Evolutionary conservation across 2,888 invertebrate genomes (phyloP), one percentile per base, ranked within the genome.

Genomic region (Andrena bucephala): DNA sequence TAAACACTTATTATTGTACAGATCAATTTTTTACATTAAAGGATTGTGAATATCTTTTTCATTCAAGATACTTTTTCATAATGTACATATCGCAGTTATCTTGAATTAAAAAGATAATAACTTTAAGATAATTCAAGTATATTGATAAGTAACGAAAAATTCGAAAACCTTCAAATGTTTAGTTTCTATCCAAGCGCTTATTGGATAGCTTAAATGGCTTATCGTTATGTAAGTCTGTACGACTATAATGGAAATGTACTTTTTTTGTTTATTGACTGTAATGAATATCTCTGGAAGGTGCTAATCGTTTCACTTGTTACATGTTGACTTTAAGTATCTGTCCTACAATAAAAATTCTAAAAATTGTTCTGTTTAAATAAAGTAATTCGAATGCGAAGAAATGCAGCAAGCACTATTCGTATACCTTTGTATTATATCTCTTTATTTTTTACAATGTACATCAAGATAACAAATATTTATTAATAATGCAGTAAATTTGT

Each of bases 391-490:
- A 24, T 73, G 52, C 48, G 31, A 36, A 79, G 54, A 42, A 68
- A 63, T 65, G 60, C 48, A 77, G 74, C 63, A 78, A 68, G 70
- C 75, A 72, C 52, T 77, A 65, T 66, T 65, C 82, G 68, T 50
- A 80, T 54, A 67, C 69, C 79, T 88, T 82, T 87, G 65, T 78
- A 82, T 89, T 80, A 81, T 82, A 86, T 85, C 84, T 79, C 76
- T 85, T 63, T 84, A 67, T 77, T 82, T 85, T 85, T 81, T 78
- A 81, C 87, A 72, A 62, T 85, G 67, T 80, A 86, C 84, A 85
- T 66, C 75, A 77, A 85, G 75, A 77, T 86, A 85, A 84, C 77
- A 87, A 78, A 84, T 82, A 84, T 83, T 87, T 83, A 80, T 85
- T 82, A 80, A 70, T 86, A 80, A 63, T 83, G 84, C 67, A 68